These are phyloP conservation scores for Hydrozoanthus gracilis DNA, from an alignment of 92 coral and sea anemone species.

Conservation along the genomic window DNA sequence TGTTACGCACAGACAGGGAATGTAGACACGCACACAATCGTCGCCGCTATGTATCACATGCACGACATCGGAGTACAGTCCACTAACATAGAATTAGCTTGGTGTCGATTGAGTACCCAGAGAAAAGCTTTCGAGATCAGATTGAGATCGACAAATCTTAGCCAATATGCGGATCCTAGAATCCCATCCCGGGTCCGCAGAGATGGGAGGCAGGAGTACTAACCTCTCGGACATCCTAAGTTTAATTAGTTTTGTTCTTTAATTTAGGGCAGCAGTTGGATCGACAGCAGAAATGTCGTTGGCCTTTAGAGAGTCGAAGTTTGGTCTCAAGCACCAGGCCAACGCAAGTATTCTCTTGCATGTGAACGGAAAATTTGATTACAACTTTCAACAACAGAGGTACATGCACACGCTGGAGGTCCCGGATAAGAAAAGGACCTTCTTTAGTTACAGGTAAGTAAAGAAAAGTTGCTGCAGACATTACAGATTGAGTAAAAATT, in stretches of 20 bases:
- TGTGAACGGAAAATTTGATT: constrained; percentile 11
- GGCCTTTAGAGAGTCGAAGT: constrained; percentile 43
- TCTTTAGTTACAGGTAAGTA: constrained; percentile 27
- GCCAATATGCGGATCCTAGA: too few relatives aligned
- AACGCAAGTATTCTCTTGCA: constrained; percentile 22
- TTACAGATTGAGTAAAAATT: not conserved
- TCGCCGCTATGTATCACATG: too few relatives aligned
- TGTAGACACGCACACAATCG: too few relatives aligned
- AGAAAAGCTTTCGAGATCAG: too few relatives aligned
- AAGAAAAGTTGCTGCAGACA: not conserved
- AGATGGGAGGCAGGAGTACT: too few relatives aligned
- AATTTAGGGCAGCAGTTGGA: constrained; percentile 53
- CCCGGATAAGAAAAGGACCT: constrained; percentile 22
- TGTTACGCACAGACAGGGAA: too few relatives aligned
- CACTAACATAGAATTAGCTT: too few relatives aligned
- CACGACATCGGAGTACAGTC: too few relatives aligned
- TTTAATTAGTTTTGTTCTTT: not conserved
- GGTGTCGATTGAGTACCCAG: too few relatives aligned
- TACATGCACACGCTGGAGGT: constrained; percentile 18
- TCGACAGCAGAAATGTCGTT: constrained; percentile 27
- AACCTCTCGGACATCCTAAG: too few relatives aligned
- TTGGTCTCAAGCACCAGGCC: constrained; percentile 52
- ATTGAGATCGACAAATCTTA: too few relatives aligned
- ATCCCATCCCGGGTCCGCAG: too few relatives aligned
- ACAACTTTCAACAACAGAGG: not conserved